These are phyloP conservation scores for Drosophila pachea DNA, from an alignment of 1,140 invertebrate genomes.

Conservation along the genomic window DNA sequence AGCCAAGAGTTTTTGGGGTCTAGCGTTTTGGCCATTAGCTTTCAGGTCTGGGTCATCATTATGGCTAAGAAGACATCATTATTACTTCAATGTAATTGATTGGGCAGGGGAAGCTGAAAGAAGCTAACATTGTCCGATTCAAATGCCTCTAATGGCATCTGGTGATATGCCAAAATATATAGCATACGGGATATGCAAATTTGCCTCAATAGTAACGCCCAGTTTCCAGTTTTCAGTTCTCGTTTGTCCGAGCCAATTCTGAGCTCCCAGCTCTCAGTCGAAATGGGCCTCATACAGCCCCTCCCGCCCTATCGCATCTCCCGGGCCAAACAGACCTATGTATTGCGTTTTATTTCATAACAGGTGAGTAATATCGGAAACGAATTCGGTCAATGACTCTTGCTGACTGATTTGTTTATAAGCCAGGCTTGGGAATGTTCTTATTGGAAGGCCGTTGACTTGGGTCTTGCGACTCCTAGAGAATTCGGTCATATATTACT, in stretches of 20 bases:
- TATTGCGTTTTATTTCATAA: conserved; percentile 69
- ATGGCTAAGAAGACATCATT: neutral
- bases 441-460: conserved; percentile 68
- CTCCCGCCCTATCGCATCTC: neutral
- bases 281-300: neutral
- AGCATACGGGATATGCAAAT: conserved; percentile 50
- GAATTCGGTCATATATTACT: conserved; percentile 53
- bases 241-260: neutral
- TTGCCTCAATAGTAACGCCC: conserved; percentile 44
- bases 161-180: too few relatives aligned
- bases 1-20: conserved; percentile 45
- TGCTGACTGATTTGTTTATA: conserved; percentile 71
- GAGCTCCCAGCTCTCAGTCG: conserved; percentile 2
- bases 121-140: too few relatives aligned
- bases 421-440: conserved; percentile 67
- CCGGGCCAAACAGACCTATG: conserved; percentile 22
- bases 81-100: too few relatives aligned
- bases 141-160: too few relatives aligned
- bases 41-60: conserved; percentile 27
- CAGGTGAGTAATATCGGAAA: conserved; percentile 76
- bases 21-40: conserved; percentile 23
- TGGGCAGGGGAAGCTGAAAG: too few relatives aligned
- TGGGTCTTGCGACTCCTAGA: conserved; percentile 53
- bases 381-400: conserved; percentile 74
- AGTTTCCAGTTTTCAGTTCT: conserved; percentile 1